Evolutionary conservation across 2,888 invertebrate genomes (phyloP), one percentile per base, ranked within the genome.

Genomic region (Himalopsyche japonica): DNA sequence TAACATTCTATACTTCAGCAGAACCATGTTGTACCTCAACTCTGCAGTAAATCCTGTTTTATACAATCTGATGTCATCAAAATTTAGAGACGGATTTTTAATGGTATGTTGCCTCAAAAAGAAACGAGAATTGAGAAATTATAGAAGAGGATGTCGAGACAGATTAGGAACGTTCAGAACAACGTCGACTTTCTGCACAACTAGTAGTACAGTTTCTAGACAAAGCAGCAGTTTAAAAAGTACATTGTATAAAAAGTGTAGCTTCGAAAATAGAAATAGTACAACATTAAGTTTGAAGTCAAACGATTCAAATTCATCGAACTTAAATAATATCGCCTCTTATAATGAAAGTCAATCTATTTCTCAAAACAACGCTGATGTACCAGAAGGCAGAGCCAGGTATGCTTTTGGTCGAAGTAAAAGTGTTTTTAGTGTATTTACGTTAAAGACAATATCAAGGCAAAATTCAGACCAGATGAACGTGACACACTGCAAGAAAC

Each of bases 31-130:
- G 81, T 98, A 97, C 89, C 92, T 97, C 86, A 98, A 98, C 90
- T 97, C 97, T 4, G 97, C 97, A 64, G 94, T 97, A 87, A 98
- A 98, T 90, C 98, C 98, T 0, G 96, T 98, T 87, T 91, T 98
- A n/a, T 98, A 98, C 89, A 98, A 97, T 89, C 92, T 98, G 87
- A 97, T 98, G 96, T 97, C 97, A 70, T 96, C 97, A 3, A 97
- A 97, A 91, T 98, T 98, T 89, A 94, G 98, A 3, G 93, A 95
- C 83, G 97, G 96, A 0, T 97, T 97, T 88, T 92, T 95, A 83
- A 93, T 93, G 88, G 93, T 96, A 0, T 96, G 95, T 70, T 92
- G 93, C 87, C 92, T 92, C 83, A 92, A 91, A 83, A 91, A 91
- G 81, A 90, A 90, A n/a, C 88, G 89, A 20, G 90, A 90, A 76